Conservation (phyloP, 1,140 invertebrate genomes). For the Drosophila malerkotliana region DNA sequence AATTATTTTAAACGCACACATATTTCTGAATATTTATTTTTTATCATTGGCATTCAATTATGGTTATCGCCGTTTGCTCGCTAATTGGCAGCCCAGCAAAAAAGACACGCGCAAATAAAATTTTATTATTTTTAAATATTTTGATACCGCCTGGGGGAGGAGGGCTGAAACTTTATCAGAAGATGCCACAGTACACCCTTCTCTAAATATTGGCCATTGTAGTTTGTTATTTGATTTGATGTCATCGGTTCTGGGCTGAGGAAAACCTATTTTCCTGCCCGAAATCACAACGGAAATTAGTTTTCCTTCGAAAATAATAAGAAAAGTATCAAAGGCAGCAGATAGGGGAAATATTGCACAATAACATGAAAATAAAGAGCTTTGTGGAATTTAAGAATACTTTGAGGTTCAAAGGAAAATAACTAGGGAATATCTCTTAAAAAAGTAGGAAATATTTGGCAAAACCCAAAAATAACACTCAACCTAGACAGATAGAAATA, state of each 20-base stretch:
- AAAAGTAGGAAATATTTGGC: neutral
- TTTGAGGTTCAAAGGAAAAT: too few species aligned
- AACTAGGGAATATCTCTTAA: neutral
- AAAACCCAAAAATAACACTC: neutral
- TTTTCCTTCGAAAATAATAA: constrained; percentile 43
- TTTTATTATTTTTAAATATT: constrained; percentile 40
- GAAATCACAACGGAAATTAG: constrained; percentile 40
- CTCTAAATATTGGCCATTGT: constrained; percentile 2
- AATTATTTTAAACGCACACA: constrained; percentile 20
- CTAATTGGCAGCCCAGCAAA: constrained; percentile 57
- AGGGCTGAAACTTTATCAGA: neutral
- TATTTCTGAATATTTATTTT: constrained; percentile 44
- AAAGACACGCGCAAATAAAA: constrained; percentile 58
- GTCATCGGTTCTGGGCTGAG: constrained; percentile 2
- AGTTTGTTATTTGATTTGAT: constrained; percentile 48
- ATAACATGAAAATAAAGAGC: too few species aligned
- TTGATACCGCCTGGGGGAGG: constrained; percentile 6
- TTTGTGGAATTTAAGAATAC: too few species aligned
- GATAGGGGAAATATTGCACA: too few species aligned
- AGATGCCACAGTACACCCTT: neutral
- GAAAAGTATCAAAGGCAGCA: neutral
- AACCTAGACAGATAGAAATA: too few species aligned
- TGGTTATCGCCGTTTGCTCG: constrained; percentile 60
- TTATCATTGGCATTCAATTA: constrained; percentile 76
- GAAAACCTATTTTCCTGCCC: constrained; percentile 15